Evolutionary conservation across 2,888 invertebrate genomes (phyloP).

Genomic region (Pherbina coryleti): DNA sequence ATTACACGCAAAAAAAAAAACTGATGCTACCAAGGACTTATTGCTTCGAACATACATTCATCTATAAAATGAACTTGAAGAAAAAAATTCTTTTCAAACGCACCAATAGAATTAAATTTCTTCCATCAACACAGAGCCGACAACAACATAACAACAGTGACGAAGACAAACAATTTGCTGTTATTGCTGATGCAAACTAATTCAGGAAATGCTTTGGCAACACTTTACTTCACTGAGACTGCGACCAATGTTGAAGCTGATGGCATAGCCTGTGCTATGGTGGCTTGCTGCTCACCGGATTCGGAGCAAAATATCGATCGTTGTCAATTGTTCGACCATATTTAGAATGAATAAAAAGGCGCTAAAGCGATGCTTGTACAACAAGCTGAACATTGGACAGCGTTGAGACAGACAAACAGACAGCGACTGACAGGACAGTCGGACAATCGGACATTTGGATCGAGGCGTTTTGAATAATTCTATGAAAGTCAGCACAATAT

Average conservation of each 20-base stretch:
- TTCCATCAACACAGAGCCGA: neutral
- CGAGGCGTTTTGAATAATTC: constrained; percentile 39
- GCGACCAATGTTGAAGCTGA: neutral
- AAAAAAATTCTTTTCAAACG: neutral
- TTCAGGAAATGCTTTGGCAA: constrained; percentile 34
- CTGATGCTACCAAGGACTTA: neutral
- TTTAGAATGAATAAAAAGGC: constrained; percentile 24
- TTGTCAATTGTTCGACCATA: constrained; percentile 30
- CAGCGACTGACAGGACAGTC: neutral
- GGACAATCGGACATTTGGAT: constrained; percentile 19
- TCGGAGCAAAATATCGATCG: constrained; percentile 18
- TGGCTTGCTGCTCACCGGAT: neutral
- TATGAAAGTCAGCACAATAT: constrained; percentile 11
- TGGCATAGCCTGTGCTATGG: neutral
- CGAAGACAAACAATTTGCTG: constrained; percentile 15
- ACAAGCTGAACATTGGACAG: constrained; percentile 17
- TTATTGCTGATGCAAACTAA: constrained; percentile 31
- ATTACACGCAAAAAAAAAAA: too few relatives aligned
- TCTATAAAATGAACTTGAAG: too few relatives aligned
- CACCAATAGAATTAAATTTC: neutral
- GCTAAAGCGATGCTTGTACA: constrained; percentile 12
- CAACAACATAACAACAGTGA: constrained; percentile 4
- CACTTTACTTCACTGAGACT: neutral
- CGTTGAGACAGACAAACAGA: neutral
- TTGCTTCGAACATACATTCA: neutral